Evolutionary conservation across 2,888 invertebrate genomes (phyloP), one percentile per base, ranked within the genome.

Genomic region (Euplexia lucipara): DNA sequence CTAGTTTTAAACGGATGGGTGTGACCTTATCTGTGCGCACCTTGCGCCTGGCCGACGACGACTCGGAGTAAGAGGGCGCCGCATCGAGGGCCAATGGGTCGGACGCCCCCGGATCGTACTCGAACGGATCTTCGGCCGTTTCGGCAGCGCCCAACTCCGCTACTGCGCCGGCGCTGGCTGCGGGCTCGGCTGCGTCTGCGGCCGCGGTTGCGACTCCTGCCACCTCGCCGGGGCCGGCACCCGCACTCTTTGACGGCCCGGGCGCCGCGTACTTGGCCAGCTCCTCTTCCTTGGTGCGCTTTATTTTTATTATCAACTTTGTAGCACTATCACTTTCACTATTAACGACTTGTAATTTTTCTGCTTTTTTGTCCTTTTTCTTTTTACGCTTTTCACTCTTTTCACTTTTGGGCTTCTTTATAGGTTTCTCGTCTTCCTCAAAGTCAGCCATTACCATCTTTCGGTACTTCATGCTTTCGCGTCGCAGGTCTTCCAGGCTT

Each of bases 391-490:
- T 92, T 75, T 94, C 75, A 75, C 74, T 74, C 39, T 74, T 74
- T 76, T 94, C 93, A 72, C 91, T 91, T 65, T 93, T 93, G 62
- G 92, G 87, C 88, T 93, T 92, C 80, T 87, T 88, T 78, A 94
- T 92, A 76, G 95, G 94, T 16, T 96, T 96, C 78, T 97, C 97
- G 75, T 96, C 96, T 80, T 97, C 97, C 67, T 97, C 97, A 85
- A 98, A 98, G 84, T 97, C 97, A 5, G 98, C 98, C 97, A 98
- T 98, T 3, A 98, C 97, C 96, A 96, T 96, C 73, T 97, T 96
- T 16, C 98, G 96, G 90, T 96, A 98, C 86, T 98, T 98, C 98
- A 98, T 98, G 82, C 97, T 98, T 83, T 98, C 98, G 2, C 98
- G 96, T 72, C 97, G 97, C 52, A 98, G 91, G 85, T 98, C 98